Evolutionary conservation across 2,797 vertebrate genomes (phyloP), one percentile per base, ranked within the genome.

Genomic region (Peromyscus eremicus): DNA sequence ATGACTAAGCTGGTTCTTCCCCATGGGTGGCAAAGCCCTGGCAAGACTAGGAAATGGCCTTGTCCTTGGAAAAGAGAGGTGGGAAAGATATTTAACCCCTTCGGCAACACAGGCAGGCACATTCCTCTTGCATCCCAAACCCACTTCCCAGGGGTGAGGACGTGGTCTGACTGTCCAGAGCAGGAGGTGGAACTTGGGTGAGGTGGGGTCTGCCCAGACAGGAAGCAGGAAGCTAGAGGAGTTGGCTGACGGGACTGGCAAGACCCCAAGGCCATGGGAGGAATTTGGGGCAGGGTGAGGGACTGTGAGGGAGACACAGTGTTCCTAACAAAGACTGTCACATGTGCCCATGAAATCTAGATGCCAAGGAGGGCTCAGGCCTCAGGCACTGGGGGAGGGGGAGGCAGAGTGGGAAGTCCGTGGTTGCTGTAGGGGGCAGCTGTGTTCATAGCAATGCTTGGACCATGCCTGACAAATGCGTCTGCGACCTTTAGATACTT

Each of bases 241-340:
- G 70, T 43, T 81, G 96, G 87, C 89, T 82, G 46, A 57, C 9
- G 1, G 8, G 32, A 21, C 96, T 97, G 97, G 96, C 96, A 62
- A 92, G 55, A 81, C 90, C 86, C 83, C 96, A 94, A 83, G 94
- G 94, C 92, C 91, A 73, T 91, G 66, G 92, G 83, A 97, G 82
- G 94, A 95, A 96, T 97, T 73, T 91, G 91, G 94, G 77, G 49
- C 68, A 43, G 96, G 66, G 81, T 68, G 92, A 82, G 68, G 57
- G 34, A 68, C 34, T 32, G 70, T 1, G 32, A 83, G 40, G 60
- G 79, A 93, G 85, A 93, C 86, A 90, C 73, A 25, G 37, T 68
- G 90, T 87, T 94, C 92, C 2, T 55, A 91, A 60, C 85, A 27
- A 68, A 76, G 83, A 12, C 40, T 46, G 66, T 62, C 79, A 46